phyloP scores from a whole-genome alignment of 1,140 invertebrate species.

The Bombus haemorrhoidalis region DNA sequence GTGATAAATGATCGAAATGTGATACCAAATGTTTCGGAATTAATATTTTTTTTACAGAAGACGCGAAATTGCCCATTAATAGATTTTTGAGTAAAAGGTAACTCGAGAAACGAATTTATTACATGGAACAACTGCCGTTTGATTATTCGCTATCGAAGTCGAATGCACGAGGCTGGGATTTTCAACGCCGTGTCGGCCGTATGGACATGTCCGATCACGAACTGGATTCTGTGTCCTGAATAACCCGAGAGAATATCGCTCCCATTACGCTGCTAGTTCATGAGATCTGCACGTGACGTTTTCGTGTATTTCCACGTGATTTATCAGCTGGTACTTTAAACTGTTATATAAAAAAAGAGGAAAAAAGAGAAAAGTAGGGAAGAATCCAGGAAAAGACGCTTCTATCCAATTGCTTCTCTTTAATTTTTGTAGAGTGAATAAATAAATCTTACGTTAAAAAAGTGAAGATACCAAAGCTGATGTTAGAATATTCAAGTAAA shows the following conservation, averaged over 20 bases:
- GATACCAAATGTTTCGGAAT: too few species aligned
- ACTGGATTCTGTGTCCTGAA: conserved; percentile 37
- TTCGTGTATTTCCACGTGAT: conserved; percentile 10
- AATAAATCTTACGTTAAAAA: background rate
- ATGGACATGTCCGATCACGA: conserved; percentile 33
- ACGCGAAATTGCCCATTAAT: conserved; percentile 7
- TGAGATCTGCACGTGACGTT: conserved; percentile 33
- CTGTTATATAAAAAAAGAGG: conserved; percentile 5
- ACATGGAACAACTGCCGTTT: conserved; percentile 30
- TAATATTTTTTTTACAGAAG: background rate
- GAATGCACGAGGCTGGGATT: background rate
- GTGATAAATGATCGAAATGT: background rate
- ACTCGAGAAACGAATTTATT: conserved; percentile 1
- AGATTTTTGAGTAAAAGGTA: background rate
- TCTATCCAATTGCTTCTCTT: background rate
- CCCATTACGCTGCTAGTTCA: conserved; percentile 33
- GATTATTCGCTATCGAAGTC: conserved; percentile 37
- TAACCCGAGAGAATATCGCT: conserved; percentile 44
- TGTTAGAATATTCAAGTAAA: too few species aligned
- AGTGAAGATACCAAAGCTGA: too few species aligned
- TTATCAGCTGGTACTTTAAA: conserved; percentile 29
- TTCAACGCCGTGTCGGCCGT: conserved; percentile 8
- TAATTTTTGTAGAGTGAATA: background rate
- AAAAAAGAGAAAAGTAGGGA: background rate
- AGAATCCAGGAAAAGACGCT: background rate